Conservation (phyloP, 2,113 vertebrate species). For the Alethe castanea region DNA sequence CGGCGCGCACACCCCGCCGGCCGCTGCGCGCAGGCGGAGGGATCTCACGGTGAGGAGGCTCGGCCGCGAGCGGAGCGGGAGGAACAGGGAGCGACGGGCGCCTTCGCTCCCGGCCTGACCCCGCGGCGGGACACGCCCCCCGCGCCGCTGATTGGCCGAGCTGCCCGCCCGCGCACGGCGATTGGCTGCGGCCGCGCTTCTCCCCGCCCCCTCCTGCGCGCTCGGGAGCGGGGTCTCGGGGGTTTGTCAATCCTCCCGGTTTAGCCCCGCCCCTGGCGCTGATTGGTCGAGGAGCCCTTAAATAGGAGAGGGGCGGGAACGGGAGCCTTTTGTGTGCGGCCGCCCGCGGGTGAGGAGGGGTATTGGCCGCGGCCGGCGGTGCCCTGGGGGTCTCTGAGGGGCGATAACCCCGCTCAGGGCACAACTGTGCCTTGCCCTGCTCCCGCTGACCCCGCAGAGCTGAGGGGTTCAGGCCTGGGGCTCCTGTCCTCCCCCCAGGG, state of each 20-base stretch:
- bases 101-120: slow-evolving; percentile 36
- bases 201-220: background rate
- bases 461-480: rapidly evolving
- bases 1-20: background rate
- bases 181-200: background rate
- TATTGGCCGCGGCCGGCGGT: rapidly evolving
- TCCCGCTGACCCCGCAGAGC: rapidly evolving
- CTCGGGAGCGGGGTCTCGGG: background rate
- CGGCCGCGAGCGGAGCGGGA: background rate
- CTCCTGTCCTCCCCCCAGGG: background rate
- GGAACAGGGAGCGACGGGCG: background rate
- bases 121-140: background rate
- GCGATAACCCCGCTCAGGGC: rapidly evolving
- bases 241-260: background rate
- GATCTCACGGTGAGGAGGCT: slow-evolving; percentile 65
- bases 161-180: rapidly evolving
- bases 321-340: rapidly evolving
- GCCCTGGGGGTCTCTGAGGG: background rate
- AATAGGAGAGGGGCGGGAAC: rapidly evolving
- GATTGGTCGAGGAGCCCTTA: background rate
- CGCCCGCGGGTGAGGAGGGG: rapidly evolving
- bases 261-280: background rate
- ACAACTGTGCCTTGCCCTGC: background rate
- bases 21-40: slow-evolving; percentile 39
- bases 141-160: background rate